Base-by-base conservation (phyloP, 2,888 invertebrate species). In the Ormyrus thymus region DNA sequence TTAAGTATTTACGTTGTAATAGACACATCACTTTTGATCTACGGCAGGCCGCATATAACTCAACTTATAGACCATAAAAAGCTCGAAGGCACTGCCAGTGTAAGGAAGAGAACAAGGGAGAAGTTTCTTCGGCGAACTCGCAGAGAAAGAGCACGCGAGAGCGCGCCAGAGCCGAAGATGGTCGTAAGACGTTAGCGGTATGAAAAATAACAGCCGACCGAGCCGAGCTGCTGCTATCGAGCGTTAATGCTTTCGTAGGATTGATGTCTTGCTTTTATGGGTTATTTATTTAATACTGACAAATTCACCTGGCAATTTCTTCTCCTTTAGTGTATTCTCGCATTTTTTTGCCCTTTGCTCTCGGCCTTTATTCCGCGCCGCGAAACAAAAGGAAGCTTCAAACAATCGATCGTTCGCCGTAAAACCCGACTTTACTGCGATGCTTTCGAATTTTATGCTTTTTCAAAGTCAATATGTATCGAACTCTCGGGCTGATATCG, bases 271-370 rank as follows among this genome's bases (percentile, higher is more conserved):
- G 84, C 85, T 85, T 89, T 90, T 89, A 89, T 89, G 89, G 88
- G 87, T 89, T 89, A 89, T 89, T 90, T 89, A 89, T 90, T 89
- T 89, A 89, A 90, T 89, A 88, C 89, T 88, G 88, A 89, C 89
- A 89, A 89, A 89, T 88, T 88, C 86, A 84, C 85, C 84, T 82
- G 78, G 78, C 72, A 56, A 75, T 80, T 81, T 75, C 79, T 79
- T 76, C 81, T 78, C 53, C 69, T 69, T 65, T 58, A 65, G 62
- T 70, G 69, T 69, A 65, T 65, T 71, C 70, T 59, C 51, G 29
- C 64, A 13, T 65, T 71, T 66, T 71, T 70, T 43, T 50, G 68
- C 29, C 45, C 13, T 66, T 69, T 59, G 15, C 56, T 46, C 51
- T 53, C 50, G 10, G 15, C 43, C 66, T 74, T 70, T 74, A 65